Percentiles rank a stretch among this genome's conserved stretches.
phyloP scores from a whole-genome alignment of 2,113 vertebrate genomes.

The Egretta garzetta region DNA sequence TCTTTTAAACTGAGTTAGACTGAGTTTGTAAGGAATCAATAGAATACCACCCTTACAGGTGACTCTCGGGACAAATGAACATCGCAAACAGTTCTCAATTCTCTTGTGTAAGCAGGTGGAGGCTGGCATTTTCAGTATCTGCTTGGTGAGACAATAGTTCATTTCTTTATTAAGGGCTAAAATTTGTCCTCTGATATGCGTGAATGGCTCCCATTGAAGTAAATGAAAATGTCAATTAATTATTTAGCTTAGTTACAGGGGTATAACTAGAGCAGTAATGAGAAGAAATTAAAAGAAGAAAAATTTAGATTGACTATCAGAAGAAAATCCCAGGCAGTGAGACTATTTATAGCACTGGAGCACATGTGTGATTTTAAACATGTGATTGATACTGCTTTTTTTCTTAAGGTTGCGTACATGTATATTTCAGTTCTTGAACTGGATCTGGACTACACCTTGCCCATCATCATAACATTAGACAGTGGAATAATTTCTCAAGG shows the following conservation, averaged over 20 bases:
- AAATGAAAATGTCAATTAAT: slow-evolving; percentile 56
- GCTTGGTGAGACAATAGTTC: slow-evolving; percentile 5
- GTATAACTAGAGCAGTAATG: slow-evolving; percentile 25
- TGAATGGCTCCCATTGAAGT: slow-evolving; percentile 34
- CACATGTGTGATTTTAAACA: not conserved
- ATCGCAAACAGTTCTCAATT: slow-evolving; percentile 21
- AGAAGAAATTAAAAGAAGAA: slow-evolving; percentile 56
- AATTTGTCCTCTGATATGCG: slow-evolving; percentile 53
- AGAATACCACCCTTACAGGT: not conserved
- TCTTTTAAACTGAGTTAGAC: not conserved
- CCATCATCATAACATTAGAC: not conserved
- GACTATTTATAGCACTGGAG: not conserved
- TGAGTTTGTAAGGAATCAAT: not conserved
- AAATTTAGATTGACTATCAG: slow-evolving; percentile 20
- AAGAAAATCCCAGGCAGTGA: slow-evolving; percentile 23
- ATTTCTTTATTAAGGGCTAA: slow-evolving; percentile 44
- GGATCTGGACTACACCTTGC: not conserved
- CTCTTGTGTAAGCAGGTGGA: slow-evolving; percentile 6
- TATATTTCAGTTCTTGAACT: not conserved
- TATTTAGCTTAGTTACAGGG: slow-evolving; percentile 40
- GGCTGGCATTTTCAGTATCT: not conserved
- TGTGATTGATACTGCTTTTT: not conserved
- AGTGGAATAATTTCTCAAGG: slow-evolving; percentile 25
- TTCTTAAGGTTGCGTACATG: not conserved
- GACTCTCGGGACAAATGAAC: slow-evolving; percentile 6